Base-by-base conservation (phyloP, 2,797 vertebrate species). In the Epinephelus malabaricus region DNA sequence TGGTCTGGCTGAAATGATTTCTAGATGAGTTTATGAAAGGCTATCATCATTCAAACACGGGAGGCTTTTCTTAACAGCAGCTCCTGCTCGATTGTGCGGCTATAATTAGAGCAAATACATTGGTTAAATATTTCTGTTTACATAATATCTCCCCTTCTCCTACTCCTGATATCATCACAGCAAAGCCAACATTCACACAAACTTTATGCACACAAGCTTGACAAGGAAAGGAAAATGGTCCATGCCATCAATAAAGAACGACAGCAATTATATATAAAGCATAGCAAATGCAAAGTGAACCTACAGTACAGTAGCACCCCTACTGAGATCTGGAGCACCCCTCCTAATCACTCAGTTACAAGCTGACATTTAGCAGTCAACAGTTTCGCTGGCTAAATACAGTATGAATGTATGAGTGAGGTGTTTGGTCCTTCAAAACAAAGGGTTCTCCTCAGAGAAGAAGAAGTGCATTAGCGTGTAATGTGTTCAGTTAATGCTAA, bases 361-460 rank as follows among this genome's bases (percentile, higher is more conserved):
- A 34, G 63, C 4, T 85, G 78, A 87, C 80, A 84, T 82, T 82
- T 79, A 77, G 46, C 40, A 50, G 45, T 47, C 63, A 46, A 54
- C 47, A 77, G 25, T 70, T 69, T 73, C 47, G 2, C 18, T 17
- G 40, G 27, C 45, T 65, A 65, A 69, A 77, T 60, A 43, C 40
- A 43, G 40, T 10, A n/a, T 66, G 45, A 50, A 67, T 75, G 3
- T 40, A 55, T n/a, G 4, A 56, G 15, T 23, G 17, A 43, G 47
- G 45, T 23, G 54, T 68, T 51, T 34, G 40, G 38, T 19, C 49
- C 12, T 69, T 64, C 45, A 40, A 51, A 55, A 46, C 7, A 18
- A 23, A 45, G 47, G 21, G 27, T 19, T 64, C 30, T 30, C n/a
- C 8, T 11, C 17, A 51, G 11, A 11, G 40, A 43, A 43, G 38